Evolutionary conservation across 2,888 invertebrate species (phyloP).

Genomic region (Macaria liturata): DNA sequence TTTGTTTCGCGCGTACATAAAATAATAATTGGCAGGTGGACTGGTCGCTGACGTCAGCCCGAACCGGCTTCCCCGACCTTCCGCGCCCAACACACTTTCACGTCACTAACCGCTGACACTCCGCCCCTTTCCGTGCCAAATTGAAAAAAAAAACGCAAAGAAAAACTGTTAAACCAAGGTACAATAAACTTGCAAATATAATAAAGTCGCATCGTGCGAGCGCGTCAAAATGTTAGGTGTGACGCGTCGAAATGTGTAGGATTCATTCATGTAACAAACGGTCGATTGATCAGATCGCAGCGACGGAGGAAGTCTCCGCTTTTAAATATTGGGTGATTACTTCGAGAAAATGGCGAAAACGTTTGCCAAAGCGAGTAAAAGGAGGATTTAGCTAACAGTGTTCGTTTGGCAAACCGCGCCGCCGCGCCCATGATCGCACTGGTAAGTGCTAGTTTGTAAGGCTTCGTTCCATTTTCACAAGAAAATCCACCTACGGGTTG

Average conservation of each 20-base stretch:
- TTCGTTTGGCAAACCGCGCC: conserved; percentile 64
- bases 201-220: conserved; percentile 11
- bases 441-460: conserved; percentile 80
- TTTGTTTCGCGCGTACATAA: conserved; percentile 79
- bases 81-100: conserved; percentile 67
- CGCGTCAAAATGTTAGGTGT: conserved; percentile 49
- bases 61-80: conserved; percentile 80
- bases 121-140: conserved; percentile 70
- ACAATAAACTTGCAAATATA: conserved; percentile 45
- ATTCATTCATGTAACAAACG: conserved; percentile 77
- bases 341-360: conserved; percentile 62
- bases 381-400: conserved; percentile 74
- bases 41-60: conserved; percentile 80
- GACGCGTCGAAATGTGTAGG: conserved; percentile 64
- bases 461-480: conserved; percentile 72
- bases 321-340: conserved; percentile 64
- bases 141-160: conserved; percentile 7
- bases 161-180: conserved; percentile 33
- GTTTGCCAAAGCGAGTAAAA: conserved; percentile 65
- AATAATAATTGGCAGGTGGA: conserved; percentile 78
- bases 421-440: conserved; percentile 81
- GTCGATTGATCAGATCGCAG: conserved; percentile 71
- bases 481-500: conserved; percentile 50
- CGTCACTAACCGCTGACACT: conserved; percentile 66
- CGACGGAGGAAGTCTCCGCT: conserved; percentile 59